A percentile compares a stretch with the other conserved stretches of the same genome.
These are phyloP conservation scores for Periophthalmus modestus DNA, from an alignment of 2,113 vertebrate species.

Conservation along the genomic window DNA sequence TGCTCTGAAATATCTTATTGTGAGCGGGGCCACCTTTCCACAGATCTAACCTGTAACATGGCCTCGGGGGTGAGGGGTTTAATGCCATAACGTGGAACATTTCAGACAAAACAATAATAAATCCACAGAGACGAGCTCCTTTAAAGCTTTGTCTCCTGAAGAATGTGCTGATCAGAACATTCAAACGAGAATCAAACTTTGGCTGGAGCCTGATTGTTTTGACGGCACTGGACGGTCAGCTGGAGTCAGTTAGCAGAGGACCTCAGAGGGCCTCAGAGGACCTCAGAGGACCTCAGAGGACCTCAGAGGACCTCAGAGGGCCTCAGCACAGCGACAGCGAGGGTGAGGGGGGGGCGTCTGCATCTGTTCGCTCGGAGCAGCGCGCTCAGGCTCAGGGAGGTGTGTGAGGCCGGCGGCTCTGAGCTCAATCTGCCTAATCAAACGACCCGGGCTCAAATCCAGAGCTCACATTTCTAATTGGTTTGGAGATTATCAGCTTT, in stretches of 20 bases:
- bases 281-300: conserved; percentile 36
- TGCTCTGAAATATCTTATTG: too few species aligned
- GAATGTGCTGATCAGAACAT: background rate
- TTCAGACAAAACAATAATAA: too few species aligned
- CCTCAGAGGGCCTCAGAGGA: conserved; percentile 33
- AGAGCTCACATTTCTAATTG: conserved; percentile 77
- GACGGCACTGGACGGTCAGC: background rate
- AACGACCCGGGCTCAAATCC: conserved; percentile 72
- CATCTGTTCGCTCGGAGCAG: conserved; percentile 24
- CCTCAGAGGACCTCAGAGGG: conserved; percentile 34
- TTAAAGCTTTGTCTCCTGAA: background rate
- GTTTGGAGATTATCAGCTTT: conserved; percentile 76
- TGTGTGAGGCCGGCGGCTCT: conserved; percentile 34
- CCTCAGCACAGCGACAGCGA: conserved; percentile 43
- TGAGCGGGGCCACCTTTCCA: too few species aligned
- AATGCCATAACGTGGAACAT: too few species aligned
- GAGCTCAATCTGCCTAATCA: conserved; percentile 74
- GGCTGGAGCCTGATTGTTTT: background rate
- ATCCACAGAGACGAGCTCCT: background rate
- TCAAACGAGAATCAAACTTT: background rate
- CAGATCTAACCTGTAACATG: too few species aligned
- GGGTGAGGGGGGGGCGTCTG: conserved; percentile 27
- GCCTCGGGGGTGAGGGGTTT: too few species aligned
- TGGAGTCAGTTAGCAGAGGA: conserved; percentile 19
- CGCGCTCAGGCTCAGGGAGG: conserved; percentile 29